These are phyloP conservation scores for Ganaspis brasiliensis DNA, from an alignment of 2,888 invertebrate species.

Conservation along the genomic window DNA sequence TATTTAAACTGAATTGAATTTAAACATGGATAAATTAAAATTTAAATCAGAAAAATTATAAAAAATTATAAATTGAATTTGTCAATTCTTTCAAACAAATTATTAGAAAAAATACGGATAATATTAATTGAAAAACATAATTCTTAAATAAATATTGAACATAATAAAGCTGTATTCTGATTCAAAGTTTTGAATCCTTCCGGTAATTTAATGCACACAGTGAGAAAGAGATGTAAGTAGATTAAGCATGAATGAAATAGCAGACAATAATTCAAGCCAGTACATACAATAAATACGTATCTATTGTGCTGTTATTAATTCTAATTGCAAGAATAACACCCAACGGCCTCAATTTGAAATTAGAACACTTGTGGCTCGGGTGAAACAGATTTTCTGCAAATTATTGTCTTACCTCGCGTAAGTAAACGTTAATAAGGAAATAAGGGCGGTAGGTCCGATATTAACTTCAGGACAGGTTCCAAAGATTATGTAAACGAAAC, in stretches of 20 bases:
- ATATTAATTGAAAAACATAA: neutral
- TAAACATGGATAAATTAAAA: too few species aligned
- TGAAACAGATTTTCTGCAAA: constrained; percentile 40
- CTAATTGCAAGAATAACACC: constrained; percentile 22
- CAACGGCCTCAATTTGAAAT: constrained; percentile 16
- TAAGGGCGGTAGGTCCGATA: constrained; percentile 88
- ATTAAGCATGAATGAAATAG: constrained; percentile 26
- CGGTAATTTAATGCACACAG: constrained; percentile 10
- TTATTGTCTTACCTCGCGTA: constrained; percentile 78
- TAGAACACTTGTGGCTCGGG: neutral
- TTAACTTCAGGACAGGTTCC: constrained; percentile 88
- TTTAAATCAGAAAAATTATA: too few species aligned
- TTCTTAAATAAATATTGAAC: neutral
- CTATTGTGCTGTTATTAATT: constrained; percentile 28
- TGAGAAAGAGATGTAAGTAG: neutral
- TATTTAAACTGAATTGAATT: too few species aligned
- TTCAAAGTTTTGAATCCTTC: neutral
- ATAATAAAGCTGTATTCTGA: neutral
- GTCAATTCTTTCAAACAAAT: too few species aligned
- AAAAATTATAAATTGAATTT: too few species aligned
- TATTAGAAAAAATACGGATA: neutral
- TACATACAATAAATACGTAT: constrained; percentile 11
- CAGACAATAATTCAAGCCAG: constrained; percentile 9
- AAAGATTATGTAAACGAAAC: constrained; percentile 89
- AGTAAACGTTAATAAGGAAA: constrained; percentile 88